phyloP scores from a whole-genome alignment of 2,113 vertebrate genomes.

The Rhabdomys dilectus region DNA sequence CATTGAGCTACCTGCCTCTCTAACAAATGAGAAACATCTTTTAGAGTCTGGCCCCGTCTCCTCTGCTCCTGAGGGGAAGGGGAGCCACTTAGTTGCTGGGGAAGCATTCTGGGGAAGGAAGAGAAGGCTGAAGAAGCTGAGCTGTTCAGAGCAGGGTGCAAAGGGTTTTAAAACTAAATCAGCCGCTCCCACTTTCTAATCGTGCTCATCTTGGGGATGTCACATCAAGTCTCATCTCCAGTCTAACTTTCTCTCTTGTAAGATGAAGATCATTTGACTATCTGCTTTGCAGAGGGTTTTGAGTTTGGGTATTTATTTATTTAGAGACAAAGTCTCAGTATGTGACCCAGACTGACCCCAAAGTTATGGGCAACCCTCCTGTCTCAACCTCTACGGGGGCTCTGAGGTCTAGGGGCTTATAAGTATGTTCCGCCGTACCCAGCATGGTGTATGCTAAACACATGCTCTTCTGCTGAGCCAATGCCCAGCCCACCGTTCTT shows the following conservation, averaged over 20 bases:
- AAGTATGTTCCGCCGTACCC: background rate
- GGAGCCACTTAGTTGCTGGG: background rate
- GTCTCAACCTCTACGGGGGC: background rate
- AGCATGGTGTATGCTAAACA: background rate
- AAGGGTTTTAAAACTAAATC: constrained; percentile 15
- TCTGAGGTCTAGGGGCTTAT: background rate
- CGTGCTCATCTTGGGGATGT: background rate
- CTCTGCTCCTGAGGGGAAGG: background rate
- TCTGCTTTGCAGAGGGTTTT: background rate
- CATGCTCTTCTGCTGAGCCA: background rate
- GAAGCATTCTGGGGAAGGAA: background rate
- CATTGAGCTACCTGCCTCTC: background rate
- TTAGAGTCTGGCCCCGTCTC: background rate
- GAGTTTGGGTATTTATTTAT: background rate
- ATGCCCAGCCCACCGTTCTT: background rate
- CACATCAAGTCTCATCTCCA: background rate
- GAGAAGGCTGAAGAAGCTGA: background rate
- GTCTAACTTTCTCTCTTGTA: background rate
- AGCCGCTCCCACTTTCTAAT: background rate
- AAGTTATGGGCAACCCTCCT: background rate
- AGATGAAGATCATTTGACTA: constrained; percentile 14
- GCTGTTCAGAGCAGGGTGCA: background rate
- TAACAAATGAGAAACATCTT: background rate
- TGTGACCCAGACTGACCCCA: background rate
- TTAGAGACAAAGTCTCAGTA: background rate